phyloP scores from a whole-genome alignment of 2,797 vertebrate genomes.

The Channa striata region DNA sequence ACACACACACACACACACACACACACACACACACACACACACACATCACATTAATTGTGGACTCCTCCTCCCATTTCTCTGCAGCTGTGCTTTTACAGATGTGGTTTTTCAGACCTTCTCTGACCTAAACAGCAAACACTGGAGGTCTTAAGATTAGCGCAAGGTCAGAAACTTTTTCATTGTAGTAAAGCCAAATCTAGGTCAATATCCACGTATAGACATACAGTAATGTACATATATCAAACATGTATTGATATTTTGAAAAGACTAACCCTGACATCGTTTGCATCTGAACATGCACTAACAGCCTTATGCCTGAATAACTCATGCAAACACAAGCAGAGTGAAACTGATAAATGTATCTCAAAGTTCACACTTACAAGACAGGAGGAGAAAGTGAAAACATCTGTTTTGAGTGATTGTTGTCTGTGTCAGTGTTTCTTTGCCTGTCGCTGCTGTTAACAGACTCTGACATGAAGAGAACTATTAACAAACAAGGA shows the following conservation, averaged over 20 bases:
- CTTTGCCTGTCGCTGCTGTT: constrained; percentile 9
- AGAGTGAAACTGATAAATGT: not conserved
- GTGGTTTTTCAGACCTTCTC: constrained; percentile 64
- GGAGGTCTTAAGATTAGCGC: constrained; percentile 14
- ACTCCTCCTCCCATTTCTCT: constrained; percentile 63
- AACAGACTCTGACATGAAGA: constrained; percentile 14
- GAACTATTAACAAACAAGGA: constrained; percentile 10
- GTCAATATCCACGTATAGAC: not conserved
- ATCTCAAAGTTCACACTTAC: constrained; percentile 3
- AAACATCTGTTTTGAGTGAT: constrained; percentile 36
- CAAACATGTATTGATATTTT: not conserved
- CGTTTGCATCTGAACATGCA: not conserved
- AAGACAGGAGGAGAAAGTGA: not conserved
- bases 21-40: constrained; percentile 23
- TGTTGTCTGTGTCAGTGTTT: constrained; percentile 20
- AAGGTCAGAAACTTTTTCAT: constrained; percentile 13
- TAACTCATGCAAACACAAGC: not conserved
- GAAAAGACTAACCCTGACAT: not conserved
- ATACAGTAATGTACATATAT: not conserved
- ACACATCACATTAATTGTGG: constrained; percentile 42
- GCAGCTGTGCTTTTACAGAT: constrained; percentile 84
- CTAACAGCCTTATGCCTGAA: not conserved
- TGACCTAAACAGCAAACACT: constrained; percentile 51
- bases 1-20: constrained; percentile 39
- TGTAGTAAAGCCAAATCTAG: constrained; percentile 4